Percentiles rank a stretch among this genome's conserved stretches.
These are phyloP conservation scores for Calyptomena viridis DNA, from an alignment of 2,113 vertebrate genomes.

Conservation along the genomic window DNA sequence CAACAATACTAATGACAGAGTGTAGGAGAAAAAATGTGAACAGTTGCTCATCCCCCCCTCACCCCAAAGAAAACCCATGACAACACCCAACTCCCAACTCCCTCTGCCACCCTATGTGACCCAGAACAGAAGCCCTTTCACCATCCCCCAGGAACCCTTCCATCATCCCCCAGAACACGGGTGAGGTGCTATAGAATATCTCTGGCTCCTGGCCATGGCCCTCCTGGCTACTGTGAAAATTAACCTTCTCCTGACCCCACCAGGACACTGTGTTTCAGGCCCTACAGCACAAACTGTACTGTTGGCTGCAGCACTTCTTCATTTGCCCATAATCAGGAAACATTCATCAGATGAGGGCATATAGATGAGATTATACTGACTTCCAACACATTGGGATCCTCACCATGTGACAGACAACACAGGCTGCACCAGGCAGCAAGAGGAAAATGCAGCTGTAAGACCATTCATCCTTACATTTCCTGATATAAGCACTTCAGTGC, in stretches of 20 bases:
- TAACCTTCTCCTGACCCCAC: background rate
- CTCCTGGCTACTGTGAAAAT: background rate
- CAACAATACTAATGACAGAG: background rate
- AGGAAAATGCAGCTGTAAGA: background rate
- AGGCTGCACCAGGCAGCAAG: background rate
- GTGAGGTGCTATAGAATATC: background rate
- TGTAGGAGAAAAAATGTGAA: background rate
- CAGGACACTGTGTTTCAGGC: background rate
- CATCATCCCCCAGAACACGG: background rate
- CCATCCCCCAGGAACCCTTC: background rate
- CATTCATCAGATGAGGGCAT: background rate
- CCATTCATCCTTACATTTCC: background rate
- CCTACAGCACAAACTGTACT: background rate
- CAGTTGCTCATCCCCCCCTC: too few species aligned
- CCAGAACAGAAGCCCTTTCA: too few species aligned
- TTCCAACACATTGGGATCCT: background rate
- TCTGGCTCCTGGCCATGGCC: background rate
- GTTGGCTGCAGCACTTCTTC: background rate
- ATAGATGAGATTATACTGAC: background rate
- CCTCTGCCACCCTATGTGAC: background rate
- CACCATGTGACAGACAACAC: background rate
- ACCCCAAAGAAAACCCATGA: background rate
- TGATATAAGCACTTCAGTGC: background rate
- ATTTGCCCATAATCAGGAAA: background rate
- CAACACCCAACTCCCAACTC: too few species aligned